Evolutionary conservation across 1,140 invertebrate species (phyloP), one percentile per base, ranked within the genome.

Genomic region (Pogonomyrmex californicus): DNA sequence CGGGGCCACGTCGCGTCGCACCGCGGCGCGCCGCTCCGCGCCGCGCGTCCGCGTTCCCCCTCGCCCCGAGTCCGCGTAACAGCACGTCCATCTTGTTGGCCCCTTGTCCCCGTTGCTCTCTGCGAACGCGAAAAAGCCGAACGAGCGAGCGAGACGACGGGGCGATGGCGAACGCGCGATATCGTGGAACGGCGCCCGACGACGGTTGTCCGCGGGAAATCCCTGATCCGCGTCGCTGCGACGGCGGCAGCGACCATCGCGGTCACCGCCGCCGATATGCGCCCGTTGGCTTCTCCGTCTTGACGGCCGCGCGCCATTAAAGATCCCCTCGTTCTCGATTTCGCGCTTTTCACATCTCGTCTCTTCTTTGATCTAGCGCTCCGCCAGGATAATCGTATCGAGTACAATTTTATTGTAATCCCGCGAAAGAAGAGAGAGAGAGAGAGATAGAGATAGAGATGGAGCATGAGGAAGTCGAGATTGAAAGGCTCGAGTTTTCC

Each of bases 21-120:
- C 33, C 60, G 44, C 76, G 76, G 44, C 70, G 68, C 62, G 70
- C 82, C 75, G 49, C 73, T 78, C 73, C 76, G 17, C 56, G 38
- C 56, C 63, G 47, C 41, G 88, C 87, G 82, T 87, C 58, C 30
- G 3, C 23, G 17, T 81, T 68, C 75, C 89, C 86, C 87, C 87
- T 87, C 83, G 78, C 76, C 81, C 77, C 86, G 51, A 85, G 82
- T 85, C 88, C 92, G 58, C 87, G 70, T 75, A 76, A 65, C 85
- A 88, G 23, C 23, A 23, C 93, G 91, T 93, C 94, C 94, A 94
- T 94, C 92, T 94, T 95, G 93, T 93, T 87, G 90, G 90, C 93
- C 93, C 90, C 94, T 93, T 93, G 93, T 94, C 92, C 93, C 92
- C 92, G 92, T 94, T 92, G 89, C 89, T 86, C 87, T 85, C 66